Percentiles rank a stretch among this genome's conserved stretches.
Conservation (phyloP, 2,113 vertebrate genomes). For the Nothocercus julius region DNA sequence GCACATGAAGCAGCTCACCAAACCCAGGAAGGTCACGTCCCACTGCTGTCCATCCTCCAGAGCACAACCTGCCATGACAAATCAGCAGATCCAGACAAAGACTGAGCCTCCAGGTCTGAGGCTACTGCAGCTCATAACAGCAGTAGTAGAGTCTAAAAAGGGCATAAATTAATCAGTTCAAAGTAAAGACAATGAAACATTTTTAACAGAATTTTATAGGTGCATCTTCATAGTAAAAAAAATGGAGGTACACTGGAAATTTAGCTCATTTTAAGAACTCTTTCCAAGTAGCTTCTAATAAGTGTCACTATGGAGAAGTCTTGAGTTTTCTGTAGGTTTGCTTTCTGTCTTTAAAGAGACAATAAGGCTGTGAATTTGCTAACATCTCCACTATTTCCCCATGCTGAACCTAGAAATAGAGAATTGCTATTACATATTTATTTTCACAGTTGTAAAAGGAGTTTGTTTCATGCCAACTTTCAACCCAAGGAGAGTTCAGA, state of each 20-base stretch:
- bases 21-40: background rate
- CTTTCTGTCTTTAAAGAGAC: background rate
- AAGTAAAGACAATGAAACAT: background rate
- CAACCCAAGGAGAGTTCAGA: slow-evolving; percentile 22
- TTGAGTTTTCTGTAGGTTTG: background rate
- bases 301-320: background rate
- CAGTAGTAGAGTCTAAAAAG: background rate
- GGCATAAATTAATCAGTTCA: background rate
- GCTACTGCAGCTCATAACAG: background rate
- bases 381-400: background rate
- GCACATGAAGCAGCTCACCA: background rate
- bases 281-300: background rate
- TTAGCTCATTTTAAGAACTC: slow-evolving; percentile 7
- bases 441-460: background rate
- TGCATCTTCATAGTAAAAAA: background rate
- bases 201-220: background rate
- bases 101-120: background rate
- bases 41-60: background rate
- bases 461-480: slow-evolving; percentile 10
- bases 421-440: background rate
- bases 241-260: background rate
- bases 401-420: background rate
- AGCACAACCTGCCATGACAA: background rate
- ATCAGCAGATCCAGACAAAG: background rate
- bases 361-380: background rate